Conservation (phyloP, 2,888 invertebrate genomes). For the Nomada fabriciana region DNA sequence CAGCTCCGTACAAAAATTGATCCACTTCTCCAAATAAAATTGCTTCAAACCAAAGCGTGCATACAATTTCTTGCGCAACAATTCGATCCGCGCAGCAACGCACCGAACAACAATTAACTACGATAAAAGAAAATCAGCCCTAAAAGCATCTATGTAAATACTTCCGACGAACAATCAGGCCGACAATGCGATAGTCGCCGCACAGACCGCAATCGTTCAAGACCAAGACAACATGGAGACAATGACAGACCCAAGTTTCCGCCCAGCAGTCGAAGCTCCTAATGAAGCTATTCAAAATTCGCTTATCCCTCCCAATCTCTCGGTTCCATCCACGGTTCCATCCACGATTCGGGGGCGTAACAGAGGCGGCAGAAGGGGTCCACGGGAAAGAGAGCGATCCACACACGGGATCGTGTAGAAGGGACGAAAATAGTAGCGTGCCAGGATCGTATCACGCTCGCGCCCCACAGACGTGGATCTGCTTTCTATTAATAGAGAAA, state of each 20-base stretch:
- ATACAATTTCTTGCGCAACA: too few relatives aligned
- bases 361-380: conserved; percentile 24
- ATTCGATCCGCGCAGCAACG: too few relatives aligned
- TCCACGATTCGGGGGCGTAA: conserved; percentile 37
- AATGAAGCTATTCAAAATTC: conserved; percentile 46
- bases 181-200: too few relatives aligned
- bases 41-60: too few relatives aligned
- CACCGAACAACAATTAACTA: too few relatives aligned
- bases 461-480: conserved; percentile 67
- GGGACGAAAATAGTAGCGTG: conserved; percentile 74
- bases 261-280: conserved; percentile 14
- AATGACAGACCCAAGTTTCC: neutral
- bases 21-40: too few relatives aligned
- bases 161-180: too few relatives aligned
- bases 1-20: too few relatives aligned
- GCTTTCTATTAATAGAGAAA: conserved; percentile 68
- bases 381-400: conserved; percentile 40
- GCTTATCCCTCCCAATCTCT: conserved; percentile 24
- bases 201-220: neutral
- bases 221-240: neutral
- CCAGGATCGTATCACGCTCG: conserved; percentile 73
- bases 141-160: too few relatives aligned
- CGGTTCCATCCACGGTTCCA: conserved; percentile 7
- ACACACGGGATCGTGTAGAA: conserved; percentile 45
- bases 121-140: too few relatives aligned